Conservation (phyloP, 2,888 invertebrate genomes). For the Xanthorhoe spadicearia region DNA sequence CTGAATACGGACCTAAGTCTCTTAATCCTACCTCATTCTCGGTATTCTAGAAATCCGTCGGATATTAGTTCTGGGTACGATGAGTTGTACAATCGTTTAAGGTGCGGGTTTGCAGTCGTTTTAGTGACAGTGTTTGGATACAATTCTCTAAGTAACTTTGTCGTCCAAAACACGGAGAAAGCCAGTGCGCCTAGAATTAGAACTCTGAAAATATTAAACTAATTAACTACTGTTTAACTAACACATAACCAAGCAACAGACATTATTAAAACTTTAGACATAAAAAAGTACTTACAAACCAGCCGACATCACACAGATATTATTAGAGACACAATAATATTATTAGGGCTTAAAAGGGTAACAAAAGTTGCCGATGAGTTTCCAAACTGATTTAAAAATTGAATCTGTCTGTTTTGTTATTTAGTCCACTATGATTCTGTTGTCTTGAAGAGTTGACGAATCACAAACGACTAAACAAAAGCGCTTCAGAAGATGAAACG, state of each 20-base stretch:
- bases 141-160: conserved; percentile 26
- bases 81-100: background rate
- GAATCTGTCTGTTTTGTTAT: no score
- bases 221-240: no score
- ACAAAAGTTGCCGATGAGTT: no score
- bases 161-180: conserved; percentile 64
- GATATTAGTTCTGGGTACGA: background rate
- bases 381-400: no score
- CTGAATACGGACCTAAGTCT: no score
- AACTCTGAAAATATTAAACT: conserved; percentile 25
- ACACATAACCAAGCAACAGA: no score
- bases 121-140: background rate
- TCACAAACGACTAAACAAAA: background rate
- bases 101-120: background rate
- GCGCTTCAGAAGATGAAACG: background rate
- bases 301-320: conserved; percentile 41
- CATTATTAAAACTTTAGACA: no score
- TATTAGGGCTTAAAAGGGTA: background rate
- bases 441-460: background rate
- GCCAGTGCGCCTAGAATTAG: conserved; percentile 58
- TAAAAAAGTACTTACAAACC: conserved; percentile 56
- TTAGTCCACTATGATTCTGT: background rate
- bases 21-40: conserved; percentile 14
- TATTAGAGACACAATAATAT: conserved; percentile 1
- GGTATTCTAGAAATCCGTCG: conserved; percentile 17